Evolutionary conservation across 2,113 vertebrate genomes (phyloP), one percentile per base, ranked within the genome.

Genomic region (Suncus etruscus): DNA sequence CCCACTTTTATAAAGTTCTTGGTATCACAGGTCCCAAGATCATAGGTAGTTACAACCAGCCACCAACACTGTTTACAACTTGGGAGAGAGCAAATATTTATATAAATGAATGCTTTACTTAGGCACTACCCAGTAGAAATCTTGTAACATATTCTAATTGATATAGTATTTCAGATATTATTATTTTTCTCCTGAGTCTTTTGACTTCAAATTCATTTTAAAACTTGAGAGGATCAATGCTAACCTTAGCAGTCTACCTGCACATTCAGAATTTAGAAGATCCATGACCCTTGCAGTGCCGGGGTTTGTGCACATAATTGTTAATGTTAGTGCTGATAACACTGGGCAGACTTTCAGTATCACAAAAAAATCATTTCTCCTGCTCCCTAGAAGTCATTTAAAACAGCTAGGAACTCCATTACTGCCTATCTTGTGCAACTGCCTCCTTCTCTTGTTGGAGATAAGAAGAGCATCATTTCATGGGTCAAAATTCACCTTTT

Each of bases 321-420:
- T 6, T 29, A 18, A 51, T 24, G 50, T 50, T n/a, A 47, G 24
- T 12, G 27, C 25, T 47, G 3, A 47, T 51, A 83, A n/a, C 48
- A 66, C 11, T 2, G 0, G 0, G 63, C 6, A 15, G 47, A 32
- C 72, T n/a, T 61, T 63, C 1, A 6, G 47, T 18, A 11, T 32
- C n/a, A 51, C 0, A 7, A 0, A 47, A 70, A 65, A 66, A 66
- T 66, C 11, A 48, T 31, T 66, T 63, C 50, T 18, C 58, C 27
- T 39, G 65, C 69, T 82, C 32, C 24, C 11, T 20, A 15, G 8
- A 32, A 29, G 48, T 69, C 29, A 76, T 39, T 6, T 31, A 51
- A 32, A 84, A 79, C 18, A 77, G n/a, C 3, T n/a, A 58, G 25
- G n/a, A 31, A 65, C 24, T 24, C 66, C 29, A 66, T 16, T 31